phyloP scores from a whole-genome alignment of 2,888 invertebrate species.

The Ophion slaviceki region DNA sequence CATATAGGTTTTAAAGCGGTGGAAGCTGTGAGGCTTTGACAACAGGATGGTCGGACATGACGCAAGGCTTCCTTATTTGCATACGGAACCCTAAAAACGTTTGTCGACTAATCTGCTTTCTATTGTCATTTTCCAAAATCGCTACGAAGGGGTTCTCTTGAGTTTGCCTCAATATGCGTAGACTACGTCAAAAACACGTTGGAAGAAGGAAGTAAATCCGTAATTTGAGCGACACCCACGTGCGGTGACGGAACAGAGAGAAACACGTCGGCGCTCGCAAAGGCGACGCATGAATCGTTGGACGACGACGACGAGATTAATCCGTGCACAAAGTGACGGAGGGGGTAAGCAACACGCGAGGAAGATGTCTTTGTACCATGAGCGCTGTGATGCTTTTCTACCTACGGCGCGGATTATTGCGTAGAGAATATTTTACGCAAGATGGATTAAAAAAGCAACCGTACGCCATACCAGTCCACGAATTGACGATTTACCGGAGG shows the following conservation, averaged over 20 bases:
- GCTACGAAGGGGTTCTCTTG: too few relatives aligned
- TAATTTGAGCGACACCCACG: constrained; percentile 28
- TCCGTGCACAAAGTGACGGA: background rate
- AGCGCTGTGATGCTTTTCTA: background rate
- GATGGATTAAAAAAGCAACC: constrained; percentile 16
- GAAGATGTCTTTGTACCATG: background rate
- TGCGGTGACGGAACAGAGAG: constrained; percentile 16
- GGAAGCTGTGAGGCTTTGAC: too few relatives aligned
- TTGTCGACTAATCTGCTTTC: too few relatives aligned
- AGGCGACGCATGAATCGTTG: constrained; percentile 26
- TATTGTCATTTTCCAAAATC: too few relatives aligned
- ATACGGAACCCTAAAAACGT: too few relatives aligned
- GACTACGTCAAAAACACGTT: constrained; percentile 19
- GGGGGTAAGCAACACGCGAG: background rate
- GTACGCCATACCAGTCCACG: background rate
- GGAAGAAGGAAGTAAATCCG: background rate
- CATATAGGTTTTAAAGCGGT: too few relatives aligned
- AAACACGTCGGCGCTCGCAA: background rate
- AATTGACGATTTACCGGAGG: too few relatives aligned
- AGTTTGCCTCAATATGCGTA: background rate
- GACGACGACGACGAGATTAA: constrained; percentile 19
- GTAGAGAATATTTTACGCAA: constrained; percentile 49
- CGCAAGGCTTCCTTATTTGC: too few relatives aligned
- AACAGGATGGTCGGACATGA: too few relatives aligned
- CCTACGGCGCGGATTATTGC: constrained; percentile 44